Base-by-base conservation (phyloP, 2,113 vertebrate species). In the Axis porcinus region DNA sequence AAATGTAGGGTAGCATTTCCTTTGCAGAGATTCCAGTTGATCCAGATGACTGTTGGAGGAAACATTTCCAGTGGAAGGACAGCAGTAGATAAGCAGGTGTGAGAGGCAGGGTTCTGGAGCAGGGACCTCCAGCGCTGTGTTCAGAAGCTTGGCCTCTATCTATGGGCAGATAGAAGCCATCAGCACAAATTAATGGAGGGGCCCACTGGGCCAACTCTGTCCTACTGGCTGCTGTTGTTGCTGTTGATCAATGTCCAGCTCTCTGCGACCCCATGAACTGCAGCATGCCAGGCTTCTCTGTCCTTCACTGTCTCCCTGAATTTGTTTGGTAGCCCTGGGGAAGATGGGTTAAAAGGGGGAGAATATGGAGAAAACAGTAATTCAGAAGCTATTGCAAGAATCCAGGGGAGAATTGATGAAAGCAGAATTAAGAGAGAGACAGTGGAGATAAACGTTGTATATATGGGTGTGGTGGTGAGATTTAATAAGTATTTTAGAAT, bases 401-500 rank as follows among this genome's bases (percentile, higher is more conserved):
- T 54, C 13, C 17, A 55, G 54, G 5, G 17, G 12, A 88, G 57
- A 95, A 76, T 0, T 36, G 15, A 47, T 62, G 55, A 81, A 8
- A 23, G 7, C 40, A 54, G 64, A 88, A 74, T 33, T 79, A 89
- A 83, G 19, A 89, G 25, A 87, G 11, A 55, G 25, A 84, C 0
- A 78, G 50, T 76, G 43, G 21, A 50, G 9, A 74, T 4, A 74
- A 1, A 74, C 86, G 15, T 9, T n/a, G 2, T 79, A 54, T 93
- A 62, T 92, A 23, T 3, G 12, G 25, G 8, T 82, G 2, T 54
- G 17, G 11, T 30, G 21, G 16, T 70, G 33, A 86, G 14, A 54
- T 21, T 86, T 70, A 76, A 97, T 27, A 79, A 67, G 50, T 45
- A 94, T 70, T 92, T 95, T 82, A 89, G 54, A 95, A 89, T 79